Evolutionary conservation across 1,140 invertebrate species (phyloP).

Genomic region (Ditylenchus dipsaci): DNA sequence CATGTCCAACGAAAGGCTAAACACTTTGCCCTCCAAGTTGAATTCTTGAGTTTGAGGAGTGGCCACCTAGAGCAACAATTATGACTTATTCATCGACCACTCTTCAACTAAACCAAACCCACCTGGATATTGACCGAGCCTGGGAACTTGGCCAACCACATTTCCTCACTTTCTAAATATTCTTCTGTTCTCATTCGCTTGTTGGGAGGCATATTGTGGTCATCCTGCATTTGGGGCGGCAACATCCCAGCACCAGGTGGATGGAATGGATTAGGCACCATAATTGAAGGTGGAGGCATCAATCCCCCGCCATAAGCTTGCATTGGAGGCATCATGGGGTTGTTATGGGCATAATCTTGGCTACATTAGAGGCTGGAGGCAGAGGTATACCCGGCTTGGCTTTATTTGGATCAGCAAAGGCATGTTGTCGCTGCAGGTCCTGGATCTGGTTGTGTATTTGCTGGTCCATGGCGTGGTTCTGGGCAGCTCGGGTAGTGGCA

Average conservation of each 20-base stretch:
- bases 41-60: too few relatives aligned
- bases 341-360: constrained; percentile 19
- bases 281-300: constrained; percentile 28
- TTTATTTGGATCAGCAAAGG: constrained; percentile 23
- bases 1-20: constrained; percentile 74
- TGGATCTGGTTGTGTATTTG: constrained; percentile 68
- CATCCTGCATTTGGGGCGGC: constrained; percentile 11
- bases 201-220: constrained; percentile 75
- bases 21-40: constrained; percentile 82
- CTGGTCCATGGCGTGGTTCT: constrained; percentile 63
- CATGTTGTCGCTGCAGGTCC: constrained; percentile 52
- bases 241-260: not conserved
- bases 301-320: constrained; percentile 23
- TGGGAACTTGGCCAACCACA: constrained; percentile 70
- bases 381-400: constrained; percentile 7
- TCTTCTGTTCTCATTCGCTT: constrained; percentile 89
- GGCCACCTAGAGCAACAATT: too few relatives aligned
- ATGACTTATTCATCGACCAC: too few relatives aligned
- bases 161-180: constrained; percentile 75
- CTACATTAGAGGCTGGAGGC: constrained; percentile 18
- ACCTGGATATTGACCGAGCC: constrained; percentile 48
- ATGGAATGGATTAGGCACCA: constrained; percentile 27
- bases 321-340: constrained; percentile 35
- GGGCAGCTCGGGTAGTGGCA: constrained; percentile 79
- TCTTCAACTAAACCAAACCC: too few relatives aligned